Percentiles rank a stretch among this genome's conserved stretches.
Conservation (phyloP, 2,113 vertebrate genomes). For the Poeciliopsis occidentalis region DNA sequence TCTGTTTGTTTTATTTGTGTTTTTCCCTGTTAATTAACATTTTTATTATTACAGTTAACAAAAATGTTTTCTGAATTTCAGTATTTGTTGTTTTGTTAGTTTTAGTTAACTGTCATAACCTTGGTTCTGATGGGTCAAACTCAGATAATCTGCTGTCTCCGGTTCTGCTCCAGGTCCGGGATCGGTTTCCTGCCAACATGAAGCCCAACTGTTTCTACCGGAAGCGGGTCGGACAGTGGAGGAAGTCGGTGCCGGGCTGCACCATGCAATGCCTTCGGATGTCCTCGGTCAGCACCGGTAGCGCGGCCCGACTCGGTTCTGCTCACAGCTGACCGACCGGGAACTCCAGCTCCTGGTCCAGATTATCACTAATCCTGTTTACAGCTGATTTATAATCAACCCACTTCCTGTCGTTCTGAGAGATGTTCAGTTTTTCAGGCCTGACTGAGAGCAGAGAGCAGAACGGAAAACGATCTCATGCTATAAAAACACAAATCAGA, state of each 20-base stretch:
- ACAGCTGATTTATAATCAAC: too few relatives aligned
- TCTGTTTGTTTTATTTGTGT: too few relatives aligned
- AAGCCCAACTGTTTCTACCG: constrained; percentile 74
- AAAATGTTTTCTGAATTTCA: too few relatives aligned
- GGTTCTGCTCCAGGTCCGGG: constrained; percentile 57
- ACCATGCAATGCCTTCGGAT: constrained; percentile 60
- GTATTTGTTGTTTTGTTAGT: too few relatives aligned
- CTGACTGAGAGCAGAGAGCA: too few relatives aligned
- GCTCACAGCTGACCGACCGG: too few relatives aligned
- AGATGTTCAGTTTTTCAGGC: background rate
- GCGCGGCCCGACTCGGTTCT: background rate
- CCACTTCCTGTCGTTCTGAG: background rate
- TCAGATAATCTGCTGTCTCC: background rate
- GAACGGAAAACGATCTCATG: too few relatives aligned
- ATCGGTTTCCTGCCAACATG: constrained; percentile 71
- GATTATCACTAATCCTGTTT: background rate
- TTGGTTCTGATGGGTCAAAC: background rate
- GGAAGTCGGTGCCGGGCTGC: constrained; percentile 68
- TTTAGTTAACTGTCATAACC: too few relatives aligned
- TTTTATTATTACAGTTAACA: too few relatives aligned
- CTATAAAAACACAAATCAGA: too few relatives aligned
- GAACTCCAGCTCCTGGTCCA: background rate
- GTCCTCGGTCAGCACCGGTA: constrained; percentile 51
- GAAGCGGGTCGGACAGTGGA: constrained; percentile 51
- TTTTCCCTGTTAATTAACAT: too few relatives aligned